phyloP scores from a whole-genome alignment of 2,888 invertebrate species.

The Danaus chrysippus region DNA sequence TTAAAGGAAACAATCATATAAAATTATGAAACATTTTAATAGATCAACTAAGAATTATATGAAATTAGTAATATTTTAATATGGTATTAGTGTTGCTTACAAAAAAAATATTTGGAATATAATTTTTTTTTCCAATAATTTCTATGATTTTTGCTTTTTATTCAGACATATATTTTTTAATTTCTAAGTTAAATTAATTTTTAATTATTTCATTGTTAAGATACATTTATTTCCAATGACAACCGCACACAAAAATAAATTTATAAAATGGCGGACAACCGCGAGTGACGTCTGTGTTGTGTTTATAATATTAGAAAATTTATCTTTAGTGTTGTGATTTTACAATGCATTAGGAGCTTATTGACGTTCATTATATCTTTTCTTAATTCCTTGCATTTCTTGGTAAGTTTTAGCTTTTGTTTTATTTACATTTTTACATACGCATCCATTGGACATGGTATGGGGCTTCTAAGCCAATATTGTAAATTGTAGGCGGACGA shows the following conservation, averaged over 20 bases:
- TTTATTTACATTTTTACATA: constrained; percentile 29
- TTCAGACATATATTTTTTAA: neutral
- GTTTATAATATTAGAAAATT: constrained; percentile 60
- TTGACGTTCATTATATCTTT: constrained; percentile 9
- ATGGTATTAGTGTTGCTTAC: no score
- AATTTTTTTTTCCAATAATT: no score
- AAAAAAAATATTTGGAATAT: no score
- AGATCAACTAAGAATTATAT: no score
- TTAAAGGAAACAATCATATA: no score
- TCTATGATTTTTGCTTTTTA: no score
- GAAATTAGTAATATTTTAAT: no score
- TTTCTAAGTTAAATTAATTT: neutral
- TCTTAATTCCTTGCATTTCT: constrained; percentile 10
- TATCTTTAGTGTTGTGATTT: constrained; percentile 48
- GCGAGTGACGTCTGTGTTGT: constrained; percentile 75
- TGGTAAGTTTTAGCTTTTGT: constrained; percentile 46
- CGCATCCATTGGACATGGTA: constrained; percentile 35
- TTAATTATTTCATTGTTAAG: neutral
- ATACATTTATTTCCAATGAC: constrained; percentile 4
- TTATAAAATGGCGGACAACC: constrained; percentile 71
- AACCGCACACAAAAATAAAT: constrained; percentile 39
- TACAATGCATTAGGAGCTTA: constrained; percentile 50
- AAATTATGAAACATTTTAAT: no score
- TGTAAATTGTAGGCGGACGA: constrained; percentile 56
- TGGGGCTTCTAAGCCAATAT: constrained; percentile 48